phyloP scores from a whole-genome alignment of 2,888 invertebrate species.

The Tenodera sinensis region DNA sequence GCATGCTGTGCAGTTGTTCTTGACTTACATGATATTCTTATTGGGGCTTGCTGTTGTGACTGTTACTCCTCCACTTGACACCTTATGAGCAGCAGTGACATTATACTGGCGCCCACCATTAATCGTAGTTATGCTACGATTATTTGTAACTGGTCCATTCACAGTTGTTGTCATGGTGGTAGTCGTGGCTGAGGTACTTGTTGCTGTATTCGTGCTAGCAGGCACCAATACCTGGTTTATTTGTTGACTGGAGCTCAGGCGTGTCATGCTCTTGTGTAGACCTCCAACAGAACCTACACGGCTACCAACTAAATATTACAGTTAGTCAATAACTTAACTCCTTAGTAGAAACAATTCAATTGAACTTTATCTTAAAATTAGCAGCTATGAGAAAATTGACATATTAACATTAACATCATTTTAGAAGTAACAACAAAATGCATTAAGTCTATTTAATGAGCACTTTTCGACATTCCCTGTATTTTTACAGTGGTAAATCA shows the following conservation, averaged over 20 bases:
- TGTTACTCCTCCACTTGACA: constrained; percentile 55
- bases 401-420: too few species aligned
- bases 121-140: constrained; percentile 32
- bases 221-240: constrained; percentile 57
- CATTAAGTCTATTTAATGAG: too few species aligned
- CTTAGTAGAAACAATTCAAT: background rate
- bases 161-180: constrained; percentile 33
- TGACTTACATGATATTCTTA: constrained; percentile 35
- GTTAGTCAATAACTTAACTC: background rate
- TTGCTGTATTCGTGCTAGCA: constrained; percentile 15
- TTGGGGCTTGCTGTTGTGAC: constrained; percentile 50
- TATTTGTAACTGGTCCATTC: constrained; percentile 35
- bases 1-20: background rate
- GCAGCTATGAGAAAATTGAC: too few species aligned
- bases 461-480: too few species aligned
- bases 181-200: constrained; percentile 11
- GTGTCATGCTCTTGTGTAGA: constrained; percentile 78
- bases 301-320: constrained; percentile 33
- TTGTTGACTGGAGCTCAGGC: constrained; percentile 73
- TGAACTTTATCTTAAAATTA: too few species aligned
- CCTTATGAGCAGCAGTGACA: constrained; percentile 43
- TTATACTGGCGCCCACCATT: constrained; percentile 38
- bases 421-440: too few species aligned
- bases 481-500: too few species aligned
- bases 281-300: constrained; percentile 66